Conservation (phyloP, 2,797 vertebrate genomes). For the Diplodus puntazzo region DNA sequence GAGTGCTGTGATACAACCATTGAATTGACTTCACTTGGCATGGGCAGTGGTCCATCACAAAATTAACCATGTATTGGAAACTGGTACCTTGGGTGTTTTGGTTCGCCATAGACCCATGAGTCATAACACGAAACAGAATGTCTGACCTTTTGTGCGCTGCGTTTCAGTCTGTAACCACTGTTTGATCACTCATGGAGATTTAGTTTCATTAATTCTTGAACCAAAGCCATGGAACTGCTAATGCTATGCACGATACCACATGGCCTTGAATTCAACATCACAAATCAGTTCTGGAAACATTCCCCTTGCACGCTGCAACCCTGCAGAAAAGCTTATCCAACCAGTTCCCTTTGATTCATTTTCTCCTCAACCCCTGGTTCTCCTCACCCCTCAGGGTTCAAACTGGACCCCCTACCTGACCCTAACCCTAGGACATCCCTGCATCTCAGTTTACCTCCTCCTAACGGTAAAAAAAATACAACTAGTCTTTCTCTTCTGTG, state of each 20-base stretch:
- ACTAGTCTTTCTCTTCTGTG: conserved; percentile 61
- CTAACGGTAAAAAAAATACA: conserved; percentile 79
- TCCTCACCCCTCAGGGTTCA: conserved; percentile 76
- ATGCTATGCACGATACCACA: conserved; percentile 32
- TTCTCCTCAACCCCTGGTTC: conserved; percentile 60
- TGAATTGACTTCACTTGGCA: conserved; percentile 48
- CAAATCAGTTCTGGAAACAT: conserved; percentile 40
- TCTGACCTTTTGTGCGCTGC: conserved; percentile 27
- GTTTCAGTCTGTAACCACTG: conserved; percentile 26
- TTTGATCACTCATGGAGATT: conserved; percentile 33
- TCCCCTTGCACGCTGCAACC: conserved; percentile 23
- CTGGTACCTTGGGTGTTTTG: conserved; percentile 14
- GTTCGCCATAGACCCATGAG: conserved; percentile 35
- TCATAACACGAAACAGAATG: conserved; percentile 33
- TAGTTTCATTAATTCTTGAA: conserved; percentile 32
- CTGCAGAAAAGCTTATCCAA: conserved; percentile 48
- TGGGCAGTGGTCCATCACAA: conserved; percentile 54
- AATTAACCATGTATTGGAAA: conserved; percentile 61
- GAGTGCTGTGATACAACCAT: conserved; percentile 64
- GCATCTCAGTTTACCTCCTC: conserved; percentile 86
- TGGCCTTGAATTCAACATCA: conserved; percentile 57
- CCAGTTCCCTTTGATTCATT: conserved; percentile 71
- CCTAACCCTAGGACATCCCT: conserved; percentile 85
- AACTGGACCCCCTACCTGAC: conserved; percentile 81
- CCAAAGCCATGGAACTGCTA: conserved; percentile 59